Base-by-base conservation (phyloP, 1,140 invertebrate species). In the Scaptodrosophila lebanonensis region DNA sequence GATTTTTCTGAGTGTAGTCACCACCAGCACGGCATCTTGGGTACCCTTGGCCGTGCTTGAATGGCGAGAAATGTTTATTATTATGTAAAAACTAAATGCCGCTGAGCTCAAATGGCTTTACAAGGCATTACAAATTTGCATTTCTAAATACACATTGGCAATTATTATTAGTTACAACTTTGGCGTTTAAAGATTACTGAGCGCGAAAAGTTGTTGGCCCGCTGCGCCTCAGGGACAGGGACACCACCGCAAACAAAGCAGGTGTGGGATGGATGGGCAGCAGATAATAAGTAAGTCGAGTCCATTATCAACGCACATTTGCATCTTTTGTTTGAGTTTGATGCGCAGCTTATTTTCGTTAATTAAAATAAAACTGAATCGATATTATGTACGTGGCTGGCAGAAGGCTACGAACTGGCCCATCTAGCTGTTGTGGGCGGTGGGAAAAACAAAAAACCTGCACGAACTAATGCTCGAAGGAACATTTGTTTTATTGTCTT, bases 81-180 rank as follows among this genome's bases (percentile, higher is more conserved):
- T 77, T 73, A 43, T 59, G 73, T 54, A 79, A n/a, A n/a, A 77
- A 70, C 71, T 63, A 66, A 76, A 70, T 63, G 66, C 36, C 52
- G 49, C 44, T 32, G 42, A 69, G 57, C 50, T 39, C 53, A 39
- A 44, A 50, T 30, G 50, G 70, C 71, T 69, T 61, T 62, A 47
- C 15, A 18, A 15, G 52, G 47, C 52, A 48, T 71, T 62, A 70
- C 20, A 54, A 76, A 82, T 79, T 79, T 79, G 73, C 73, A 79
- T 79, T 77, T 77, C 36, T 77, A 79, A 79, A 77, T 79, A 65
- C 54, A 61, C 68, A 73, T 73, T 79, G 59, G 64, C 68, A 52
- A 67, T 79, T 65, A 68, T 77, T 79, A 77, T 77, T 79, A 79
- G 73, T 77, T 68, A 47, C 52, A 61, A 72, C 63, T 63, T 56